A percentile compares a stretch with the other conserved stretches of the same genome.
These are phyloP conservation scores for Camponotus fellah DNA, from an alignment of 2,888 invertebrate species.

Conservation along the genomic window DNA sequence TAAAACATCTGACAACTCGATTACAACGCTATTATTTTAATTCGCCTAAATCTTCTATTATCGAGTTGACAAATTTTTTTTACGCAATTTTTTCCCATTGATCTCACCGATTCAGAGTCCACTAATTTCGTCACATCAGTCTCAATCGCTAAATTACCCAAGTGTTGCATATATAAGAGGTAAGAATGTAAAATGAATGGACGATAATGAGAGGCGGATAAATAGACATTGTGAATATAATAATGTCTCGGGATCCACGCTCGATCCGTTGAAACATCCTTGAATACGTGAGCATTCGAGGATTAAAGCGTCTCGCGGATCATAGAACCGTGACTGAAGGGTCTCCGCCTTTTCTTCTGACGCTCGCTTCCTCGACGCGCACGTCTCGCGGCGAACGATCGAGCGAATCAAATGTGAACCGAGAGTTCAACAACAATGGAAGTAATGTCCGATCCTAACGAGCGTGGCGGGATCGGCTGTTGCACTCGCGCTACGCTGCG, in stretches of 20 bases:
- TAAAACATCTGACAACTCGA: neutral
- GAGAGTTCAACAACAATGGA: conserved; percentile 56
- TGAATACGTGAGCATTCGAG: conserved; percentile 41
- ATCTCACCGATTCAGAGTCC: neutral
- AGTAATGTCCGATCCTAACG: conserved; percentile 54
- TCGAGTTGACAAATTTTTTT: neutral
- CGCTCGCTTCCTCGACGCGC: conserved; percentile 36
- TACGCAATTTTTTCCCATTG: neutral
- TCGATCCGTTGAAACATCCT: conserved; percentile 10
- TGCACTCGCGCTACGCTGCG: conserved; percentile 52
- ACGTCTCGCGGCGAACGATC: conserved; percentile 54
- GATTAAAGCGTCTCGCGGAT: conserved; percentile 43
- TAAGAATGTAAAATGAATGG: neutral
- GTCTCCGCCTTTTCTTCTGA: conserved; percentile 55
- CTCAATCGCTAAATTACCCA: neutral
- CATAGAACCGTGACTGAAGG: conserved; percentile 58
- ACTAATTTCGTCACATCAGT: neutral
- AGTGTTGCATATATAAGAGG: neutral
- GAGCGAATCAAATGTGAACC: conserved; percentile 58
- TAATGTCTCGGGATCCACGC: conserved; percentile 25
- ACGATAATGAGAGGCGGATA: conserved; percentile 2
- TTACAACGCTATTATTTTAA: neutral
- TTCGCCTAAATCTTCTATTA: neutral
- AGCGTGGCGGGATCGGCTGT: conserved; percentile 56
- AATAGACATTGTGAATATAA: conserved; percentile 17